Percentiles rank a stretch among this genome's conserved stretches.
Conservation (phyloP, 2,113 vertebrate species). For the Calyptommatus sinebrachiatus region DNA sequence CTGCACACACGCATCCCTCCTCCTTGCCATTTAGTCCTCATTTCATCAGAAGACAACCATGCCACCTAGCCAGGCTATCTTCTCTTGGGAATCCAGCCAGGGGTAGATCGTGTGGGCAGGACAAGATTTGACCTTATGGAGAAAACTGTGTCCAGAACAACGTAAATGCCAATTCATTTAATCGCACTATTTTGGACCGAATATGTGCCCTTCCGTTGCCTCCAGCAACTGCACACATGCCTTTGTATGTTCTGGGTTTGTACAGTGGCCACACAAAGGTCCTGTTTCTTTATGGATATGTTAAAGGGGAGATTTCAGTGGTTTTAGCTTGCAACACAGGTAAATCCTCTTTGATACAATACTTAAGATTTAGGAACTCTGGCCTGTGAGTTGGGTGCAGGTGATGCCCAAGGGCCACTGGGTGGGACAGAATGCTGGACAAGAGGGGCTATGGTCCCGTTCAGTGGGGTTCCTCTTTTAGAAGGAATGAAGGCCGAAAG, state of each 20-base stretch:
- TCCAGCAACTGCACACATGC: not conserved
- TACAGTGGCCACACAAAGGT: no score
- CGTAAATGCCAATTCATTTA: conserved; percentile 15
- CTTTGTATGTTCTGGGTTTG: not conserved
- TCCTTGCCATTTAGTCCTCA: not conserved
- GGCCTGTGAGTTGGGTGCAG: no score
- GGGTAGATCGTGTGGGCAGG: not conserved
- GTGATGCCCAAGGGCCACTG: no score
- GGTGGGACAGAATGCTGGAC: not conserved
- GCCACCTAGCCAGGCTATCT: not conserved
- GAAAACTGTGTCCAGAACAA: not conserved
- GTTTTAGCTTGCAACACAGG: no score
- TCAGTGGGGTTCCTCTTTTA: no score
- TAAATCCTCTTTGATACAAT: no score
- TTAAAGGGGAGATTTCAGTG: no score
- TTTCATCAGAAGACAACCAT: not conserved
- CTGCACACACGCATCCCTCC: no score
- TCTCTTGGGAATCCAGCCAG: not conserved
- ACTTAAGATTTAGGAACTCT: no score
- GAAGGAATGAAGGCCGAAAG: no score
- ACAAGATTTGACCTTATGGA: not conserved
- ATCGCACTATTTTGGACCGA: not conserved
- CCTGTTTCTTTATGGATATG: no score
- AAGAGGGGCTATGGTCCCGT: no score
- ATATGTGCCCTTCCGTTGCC: not conserved